Evolutionary conservation across 37 sponge, comb jelly and placozoan genomes (phyloP).

Genomic region (Haliclona indistincta): DNA sequence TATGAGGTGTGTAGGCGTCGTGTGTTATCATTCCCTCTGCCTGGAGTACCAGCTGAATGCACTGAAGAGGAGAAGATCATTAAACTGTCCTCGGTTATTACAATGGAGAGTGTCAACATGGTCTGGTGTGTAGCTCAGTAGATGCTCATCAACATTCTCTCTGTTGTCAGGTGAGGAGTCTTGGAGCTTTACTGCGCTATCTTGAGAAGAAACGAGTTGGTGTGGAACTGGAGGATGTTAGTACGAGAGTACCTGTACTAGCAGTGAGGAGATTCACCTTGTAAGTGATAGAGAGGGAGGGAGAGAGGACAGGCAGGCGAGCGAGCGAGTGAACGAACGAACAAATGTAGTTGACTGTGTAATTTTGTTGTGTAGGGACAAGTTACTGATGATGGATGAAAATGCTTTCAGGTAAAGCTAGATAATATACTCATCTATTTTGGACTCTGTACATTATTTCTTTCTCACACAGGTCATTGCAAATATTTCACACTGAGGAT

Average conservation of each 20-base stretch:
- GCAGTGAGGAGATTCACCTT: conserved; percentile 71
- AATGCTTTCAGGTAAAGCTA: conserved; percentile 53
- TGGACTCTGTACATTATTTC: not conserved
- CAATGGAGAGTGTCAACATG: conserved; percentile 56
- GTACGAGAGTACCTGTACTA: conserved; percentile 77
- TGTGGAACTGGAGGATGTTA: conserved; percentile 81
- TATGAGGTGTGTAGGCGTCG: conserved; percentile 65
- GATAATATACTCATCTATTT: not conserved
- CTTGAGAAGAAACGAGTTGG: conserved; percentile 90
- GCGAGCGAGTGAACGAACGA: no score
- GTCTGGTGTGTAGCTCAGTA: conserved; percentile 25
- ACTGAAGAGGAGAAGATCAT: conserved; percentile 61
- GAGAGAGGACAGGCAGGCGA: no score
- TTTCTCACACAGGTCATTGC: conserved; percentile 63
- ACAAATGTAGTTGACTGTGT: not conserved
- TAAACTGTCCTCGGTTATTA: conserved; percentile 66
- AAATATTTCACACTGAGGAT: conserved; percentile 90
- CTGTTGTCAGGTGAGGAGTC: conserved; percentile 41
- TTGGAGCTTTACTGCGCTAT: conserved; percentile 89
- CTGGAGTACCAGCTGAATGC: conserved; percentile 53
- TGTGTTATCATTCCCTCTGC: conserved; percentile 42
- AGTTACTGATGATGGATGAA: conserved; percentile 73
- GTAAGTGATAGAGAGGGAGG: conserved; percentile 57
- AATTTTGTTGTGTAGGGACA: conserved; percentile 38
- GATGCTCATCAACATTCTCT: not conserved